Conservation (phyloP, 2,888 invertebrate species). For the Merodon equestris region DNA sequence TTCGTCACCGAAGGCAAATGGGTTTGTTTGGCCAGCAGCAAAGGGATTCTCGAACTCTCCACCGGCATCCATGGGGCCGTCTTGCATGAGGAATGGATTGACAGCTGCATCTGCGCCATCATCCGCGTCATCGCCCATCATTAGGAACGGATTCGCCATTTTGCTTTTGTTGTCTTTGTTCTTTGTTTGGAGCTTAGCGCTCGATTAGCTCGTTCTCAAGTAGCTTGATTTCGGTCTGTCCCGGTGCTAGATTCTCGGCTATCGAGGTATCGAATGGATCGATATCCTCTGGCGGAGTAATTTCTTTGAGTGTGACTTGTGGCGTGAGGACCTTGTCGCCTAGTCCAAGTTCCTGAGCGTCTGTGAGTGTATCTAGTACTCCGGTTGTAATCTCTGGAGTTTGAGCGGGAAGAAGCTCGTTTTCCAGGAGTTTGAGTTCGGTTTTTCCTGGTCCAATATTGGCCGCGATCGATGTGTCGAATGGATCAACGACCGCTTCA, state of each 20-base stretch:
- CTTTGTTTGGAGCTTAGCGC: conserved; percentile 69
- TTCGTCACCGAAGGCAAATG: conserved; percentile 83
- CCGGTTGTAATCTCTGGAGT: conserved; percentile 73
- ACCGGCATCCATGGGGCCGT: conserved; percentile 72
- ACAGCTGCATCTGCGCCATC: conserved; percentile 79
- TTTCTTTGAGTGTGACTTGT: conserved; percentile 78
- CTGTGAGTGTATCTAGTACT: conserved; percentile 77
- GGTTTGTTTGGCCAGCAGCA: conserved; percentile 80
- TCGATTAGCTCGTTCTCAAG: conserved; percentile 87
- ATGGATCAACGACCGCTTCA: conserved; percentile 86
- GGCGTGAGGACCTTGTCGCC: conserved; percentile 86
- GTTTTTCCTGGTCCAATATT: conserved; percentile 87
- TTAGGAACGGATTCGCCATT: conserved; percentile 91
- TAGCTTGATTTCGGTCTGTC: conserved; percentile 88
- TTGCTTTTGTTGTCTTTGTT: conserved; percentile 69
- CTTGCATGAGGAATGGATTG: conserved; percentile 85
- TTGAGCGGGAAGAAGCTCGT: conserved; percentile 83
- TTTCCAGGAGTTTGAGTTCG: conserved; percentile 88
- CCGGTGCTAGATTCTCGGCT: conserved; percentile 86
- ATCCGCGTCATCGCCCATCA: conserved; percentile 84
- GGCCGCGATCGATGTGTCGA: conserved; percentile 89
- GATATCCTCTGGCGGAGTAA: conserved; percentile 79
- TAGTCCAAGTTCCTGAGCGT: conserved; percentile 80
- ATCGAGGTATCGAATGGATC: conserved; percentile 95
- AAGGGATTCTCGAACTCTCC: conserved; percentile 86